Percentiles rank a stretch among this genome's conserved stretches.
These are phyloP conservation scores for Caenorhabditis panamensis DNA, from an alignment of 2,888 invertebrate genomes.

Conservation along the genomic window DNA sequence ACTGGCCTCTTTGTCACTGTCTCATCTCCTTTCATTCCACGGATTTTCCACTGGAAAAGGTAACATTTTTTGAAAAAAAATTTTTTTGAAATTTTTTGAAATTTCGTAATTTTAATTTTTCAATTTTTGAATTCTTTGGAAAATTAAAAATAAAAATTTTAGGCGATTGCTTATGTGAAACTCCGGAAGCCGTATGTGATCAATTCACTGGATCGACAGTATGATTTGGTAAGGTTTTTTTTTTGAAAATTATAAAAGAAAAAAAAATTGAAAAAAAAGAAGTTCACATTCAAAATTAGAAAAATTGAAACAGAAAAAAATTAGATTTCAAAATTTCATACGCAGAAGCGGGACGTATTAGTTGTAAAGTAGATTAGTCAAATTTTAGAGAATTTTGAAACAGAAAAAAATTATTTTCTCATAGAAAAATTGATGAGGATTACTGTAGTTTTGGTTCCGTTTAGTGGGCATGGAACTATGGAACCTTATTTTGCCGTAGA, in stretches of 20 bases:
- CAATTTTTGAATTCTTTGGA: neutral
- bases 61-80: constrained; percentile 22
- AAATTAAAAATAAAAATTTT: neutral
- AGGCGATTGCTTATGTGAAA: constrained; percentile 94
- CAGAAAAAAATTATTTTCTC: no score
- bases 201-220: constrained; percentile 98
- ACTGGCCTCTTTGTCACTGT: constrained; percentile 98
- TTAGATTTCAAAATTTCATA: no score
- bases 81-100: neutral
- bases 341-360: no score
- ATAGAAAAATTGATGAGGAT: no score
- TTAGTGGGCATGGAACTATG: no score
- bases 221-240: constrained; percentile 88
- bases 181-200: constrained; percentile 95
- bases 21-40: constrained; percentile 87
- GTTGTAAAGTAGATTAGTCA: no score
- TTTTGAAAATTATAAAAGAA: constrained; percentile 11
- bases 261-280: neutral
- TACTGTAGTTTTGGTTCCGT: no score
- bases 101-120: neutral
- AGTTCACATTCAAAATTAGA: neutral
- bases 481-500: no score
- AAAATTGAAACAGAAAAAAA: no score
- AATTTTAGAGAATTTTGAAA: no score
- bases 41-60: constrained; percentile 91